A percentile compares a stretch with the other conserved stretches of the same genome.
Evolutionary conservation across 1,140 invertebrate genomes (phyloP).

Genomic region (Zaprionus kolodkinae): DNA sequence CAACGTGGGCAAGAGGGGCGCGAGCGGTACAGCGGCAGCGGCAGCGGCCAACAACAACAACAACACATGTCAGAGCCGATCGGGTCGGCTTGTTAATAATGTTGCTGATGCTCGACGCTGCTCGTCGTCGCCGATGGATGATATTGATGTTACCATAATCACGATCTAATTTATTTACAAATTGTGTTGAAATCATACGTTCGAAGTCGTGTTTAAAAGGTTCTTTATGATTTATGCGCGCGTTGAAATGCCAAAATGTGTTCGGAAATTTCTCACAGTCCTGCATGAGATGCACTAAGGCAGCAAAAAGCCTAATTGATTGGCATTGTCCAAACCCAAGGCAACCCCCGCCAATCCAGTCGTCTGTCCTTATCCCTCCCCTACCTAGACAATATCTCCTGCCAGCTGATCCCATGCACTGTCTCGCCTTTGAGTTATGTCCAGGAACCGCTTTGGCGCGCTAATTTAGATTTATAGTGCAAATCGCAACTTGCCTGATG

Average conservation of each 20-base stretch:
- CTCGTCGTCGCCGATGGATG: conserved; percentile 44
- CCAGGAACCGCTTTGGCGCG: conserved; percentile 61
- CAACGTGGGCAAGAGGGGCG: background rate
- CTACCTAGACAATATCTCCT: background rate
- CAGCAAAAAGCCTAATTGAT: conserved; percentile 64
- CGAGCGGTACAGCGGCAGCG: background rate
- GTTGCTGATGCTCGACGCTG: conserved; percentile 55
- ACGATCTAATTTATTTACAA: conserved; percentile 83
- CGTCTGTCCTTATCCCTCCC: background rate
- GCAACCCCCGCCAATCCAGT: background rate
- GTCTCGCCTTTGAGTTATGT: conserved; percentile 19
- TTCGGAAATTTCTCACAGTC: conserved; percentile 71
- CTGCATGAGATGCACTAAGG: conserved; percentile 8
- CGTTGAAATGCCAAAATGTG: conserved; percentile 70
- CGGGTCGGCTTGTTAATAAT: conserved; percentile 72
- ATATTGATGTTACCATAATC: conserved; percentile 82
- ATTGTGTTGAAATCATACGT: conserved; percentile 82
- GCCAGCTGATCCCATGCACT: conserved; percentile 17
- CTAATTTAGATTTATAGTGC: conserved; percentile 82
- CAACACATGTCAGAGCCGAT: conserved; percentile 61
- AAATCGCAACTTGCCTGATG: conserved; percentile 66
- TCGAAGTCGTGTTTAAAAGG: conserved; percentile 78
- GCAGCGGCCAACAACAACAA: too few relatives aligned
- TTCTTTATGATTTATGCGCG: conserved; percentile 77
- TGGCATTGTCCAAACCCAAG: conserved; percentile 51